A percentile compares a stretch with the other conserved stretches of the same genome.
These are phyloP conservation scores for Strix aluco DNA, from an alignment of 2,113 vertebrate species.

Conservation along the genomic window DNA sequence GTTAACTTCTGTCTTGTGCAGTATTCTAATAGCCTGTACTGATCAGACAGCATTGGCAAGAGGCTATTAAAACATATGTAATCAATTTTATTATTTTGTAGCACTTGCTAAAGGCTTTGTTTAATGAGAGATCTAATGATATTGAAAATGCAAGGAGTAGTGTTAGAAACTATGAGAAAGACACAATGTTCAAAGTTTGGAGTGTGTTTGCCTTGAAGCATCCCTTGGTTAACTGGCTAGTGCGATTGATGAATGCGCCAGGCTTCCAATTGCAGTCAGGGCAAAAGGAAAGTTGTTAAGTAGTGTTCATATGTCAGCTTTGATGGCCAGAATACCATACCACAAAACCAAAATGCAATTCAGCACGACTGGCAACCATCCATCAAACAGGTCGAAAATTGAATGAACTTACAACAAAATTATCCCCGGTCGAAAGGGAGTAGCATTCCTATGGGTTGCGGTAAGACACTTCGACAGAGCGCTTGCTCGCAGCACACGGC, in stretches of 20 bases:
- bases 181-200: neutral
- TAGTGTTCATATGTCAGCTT: constrained; percentile 39
- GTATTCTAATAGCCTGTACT: neutral
- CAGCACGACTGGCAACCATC: constrained; percentile 45
- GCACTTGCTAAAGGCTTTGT: constrained; percentile 37
- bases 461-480: constrained; percentile 26
- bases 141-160: constrained; percentile 16
- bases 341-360: constrained; percentile 29
- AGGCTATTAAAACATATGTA: constrained; percentile 11
- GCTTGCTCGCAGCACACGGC: neutral
- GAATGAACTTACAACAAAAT: constrained; percentile 57
- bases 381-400: constrained; percentile 66
- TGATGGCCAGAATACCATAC: neutral
- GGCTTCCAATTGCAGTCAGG: constrained; percentile 9
- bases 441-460: constrained; percentile 62
- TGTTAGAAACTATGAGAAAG: constrained; percentile 1
- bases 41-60: neutral
- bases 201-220: constrained; percentile 31
- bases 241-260: constrained; percentile 24
- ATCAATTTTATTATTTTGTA: constrained; percentile 45
- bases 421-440: constrained; percentile 33
- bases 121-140: constrained; percentile 33
- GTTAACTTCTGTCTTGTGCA: neutral
- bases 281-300: constrained; percentile 57
- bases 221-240: neutral